Percentiles rank a stretch among this genome's conserved stretches.
Conservation (phyloP, 2,797 vertebrate genomes). For the Sylvilagus floridanus region DNA sequence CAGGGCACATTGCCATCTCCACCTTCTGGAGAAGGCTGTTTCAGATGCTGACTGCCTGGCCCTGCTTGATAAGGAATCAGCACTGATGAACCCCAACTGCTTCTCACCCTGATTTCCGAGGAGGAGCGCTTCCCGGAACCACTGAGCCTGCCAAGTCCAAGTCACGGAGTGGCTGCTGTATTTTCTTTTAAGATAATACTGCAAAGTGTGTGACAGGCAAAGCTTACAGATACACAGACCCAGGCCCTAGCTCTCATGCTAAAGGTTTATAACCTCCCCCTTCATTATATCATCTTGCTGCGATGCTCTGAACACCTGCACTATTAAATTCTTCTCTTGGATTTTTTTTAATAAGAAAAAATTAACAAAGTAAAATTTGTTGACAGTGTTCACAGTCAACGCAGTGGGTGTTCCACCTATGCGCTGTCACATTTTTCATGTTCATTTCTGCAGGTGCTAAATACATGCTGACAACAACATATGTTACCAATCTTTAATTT, state of each 20-base stretch:
- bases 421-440: slow-evolving; percentile 87
- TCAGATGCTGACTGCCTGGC: neutral
- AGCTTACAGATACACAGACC: slow-evolving; percentile 63
- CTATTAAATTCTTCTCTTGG: slow-evolving; percentile 79
- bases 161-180: neutral
- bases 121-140: neutral
- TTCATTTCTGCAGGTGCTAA: slow-evolving; percentile 92
- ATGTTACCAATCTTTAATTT: slow-evolving; percentile 89
- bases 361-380: slow-evolving; percentile 91
- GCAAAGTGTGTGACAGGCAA: slow-evolving; percentile 32
- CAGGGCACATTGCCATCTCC: neutral
- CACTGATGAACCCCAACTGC: neutral
- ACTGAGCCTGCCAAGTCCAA: neutral
- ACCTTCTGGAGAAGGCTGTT: neutral
- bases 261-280: slow-evolving; percentile 75
- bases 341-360: slow-evolving; percentile 87
- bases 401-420: slow-evolving; percentile 85
- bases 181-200: slow-evolving; percentile 52
- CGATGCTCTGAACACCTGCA: slow-evolving; percentile 82
- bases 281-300: slow-evolving; percentile 67
- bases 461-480: slow-evolving; percentile 91
- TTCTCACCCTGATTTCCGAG: neutral
- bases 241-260: slow-evolving; percentile 53
- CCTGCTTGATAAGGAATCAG: neutral
- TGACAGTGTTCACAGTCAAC: slow-evolving; percentile 85